These are phyloP conservation scores for Betta splendens DNA, from an alignment of 2,797 vertebrate genomes.

Conservation along the genomic window DNA sequence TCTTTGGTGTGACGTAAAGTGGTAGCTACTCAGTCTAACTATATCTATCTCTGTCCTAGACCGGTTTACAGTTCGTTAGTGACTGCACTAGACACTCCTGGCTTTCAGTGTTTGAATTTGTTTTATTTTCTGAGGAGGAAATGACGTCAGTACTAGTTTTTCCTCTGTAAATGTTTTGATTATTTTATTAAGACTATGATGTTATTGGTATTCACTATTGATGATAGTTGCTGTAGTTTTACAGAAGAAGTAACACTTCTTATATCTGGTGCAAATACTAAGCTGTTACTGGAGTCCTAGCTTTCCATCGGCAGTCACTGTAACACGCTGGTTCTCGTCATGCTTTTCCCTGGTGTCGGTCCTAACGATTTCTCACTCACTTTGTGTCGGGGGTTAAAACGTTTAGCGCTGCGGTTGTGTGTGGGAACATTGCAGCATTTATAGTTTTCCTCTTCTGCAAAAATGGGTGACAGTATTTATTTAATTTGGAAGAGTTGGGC, in stretches of 20 bases:
- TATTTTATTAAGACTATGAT: conserved; percentile 79
- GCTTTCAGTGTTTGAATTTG: conserved; percentile 60
- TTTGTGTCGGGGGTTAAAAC: conserved; percentile 3
- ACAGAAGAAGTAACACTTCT: conserved; percentile 60
- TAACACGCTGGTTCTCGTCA: conserved; percentile 20
- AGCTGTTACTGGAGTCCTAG: conserved; percentile 65
- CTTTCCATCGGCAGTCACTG: conserved; percentile 60
- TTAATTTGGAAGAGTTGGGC: conserved; percentile 30
- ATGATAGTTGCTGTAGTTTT: conserved; percentile 84
- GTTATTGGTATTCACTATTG: conserved; percentile 79
- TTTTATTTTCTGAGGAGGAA: conserved; percentile 90
- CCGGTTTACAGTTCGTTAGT: conserved; percentile 94
- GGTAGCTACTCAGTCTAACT: conserved; percentile 89
- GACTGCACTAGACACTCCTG: conserved; percentile 92
- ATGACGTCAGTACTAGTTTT: conserved; percentile 76
- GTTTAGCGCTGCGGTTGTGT: conserved; percentile 16
- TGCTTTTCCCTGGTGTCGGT: conserved; percentile 8
- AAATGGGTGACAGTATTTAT: conserved; percentile 54
- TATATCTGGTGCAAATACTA: conserved; percentile 65
- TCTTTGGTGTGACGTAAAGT: conserved; percentile 84
- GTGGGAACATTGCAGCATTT: conserved; percentile 39
- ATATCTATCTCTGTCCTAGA: conserved; percentile 89
- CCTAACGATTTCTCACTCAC: conserved; percentile 11
- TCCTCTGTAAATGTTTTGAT: conserved; percentile 78
- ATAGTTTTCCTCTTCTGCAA: conserved; percentile 52